Base-by-base conservation (phyloP, 2,113 vertebrate species). In the Pelvicachromis taeniatus region DNA sequence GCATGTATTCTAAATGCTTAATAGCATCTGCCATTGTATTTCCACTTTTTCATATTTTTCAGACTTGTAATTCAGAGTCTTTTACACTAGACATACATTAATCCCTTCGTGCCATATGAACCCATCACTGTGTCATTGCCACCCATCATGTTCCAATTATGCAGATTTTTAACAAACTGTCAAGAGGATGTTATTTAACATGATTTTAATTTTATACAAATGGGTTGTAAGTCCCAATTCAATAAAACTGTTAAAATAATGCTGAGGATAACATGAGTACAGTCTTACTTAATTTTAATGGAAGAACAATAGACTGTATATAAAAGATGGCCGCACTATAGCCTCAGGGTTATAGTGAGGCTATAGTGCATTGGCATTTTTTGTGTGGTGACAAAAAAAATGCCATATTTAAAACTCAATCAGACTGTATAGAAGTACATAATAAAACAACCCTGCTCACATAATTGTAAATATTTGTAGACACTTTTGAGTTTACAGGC, bases 1-100 rank as follows among this genome's bases (percentile, higher is more conserved):
- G 77, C 73, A 82, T 89, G 17, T 45, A 86, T 75, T 31, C 26
- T 80, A 91, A 58, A 87, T 52, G 38, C 42, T 80, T 45, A 77
- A 61, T 14, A 75, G 82, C 48, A 78, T 65, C 80, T 40, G 9
- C 7, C 56, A 12, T 9, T 52, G 31, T 42, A 19, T 23, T 52
- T 53, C n/a, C 52, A 40, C 38, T 6, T 11, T 70, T 38, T 35
- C 16, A 54, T 12, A 12, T 12, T 23, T 55, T 55, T 23, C 23
- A 11, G 9, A 6, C n/a, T 53, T 53, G 52, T 21, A 9, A 10
- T 53, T 23, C 21, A 1, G 10, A 23, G 10, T 21, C 16, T 6
- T 21, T 55, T 55, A 23, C 11, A 23, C n/a, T 10, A 23, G 53
- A 55, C n/a, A 12, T 21, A 55, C 5, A 12, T 4, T 23, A 54